A percentile compares a stretch with the other conserved stretches of the same genome.
Conservation (phyloP, 2,113 vertebrate genomes). For the Oophaga pumilio region DNA sequence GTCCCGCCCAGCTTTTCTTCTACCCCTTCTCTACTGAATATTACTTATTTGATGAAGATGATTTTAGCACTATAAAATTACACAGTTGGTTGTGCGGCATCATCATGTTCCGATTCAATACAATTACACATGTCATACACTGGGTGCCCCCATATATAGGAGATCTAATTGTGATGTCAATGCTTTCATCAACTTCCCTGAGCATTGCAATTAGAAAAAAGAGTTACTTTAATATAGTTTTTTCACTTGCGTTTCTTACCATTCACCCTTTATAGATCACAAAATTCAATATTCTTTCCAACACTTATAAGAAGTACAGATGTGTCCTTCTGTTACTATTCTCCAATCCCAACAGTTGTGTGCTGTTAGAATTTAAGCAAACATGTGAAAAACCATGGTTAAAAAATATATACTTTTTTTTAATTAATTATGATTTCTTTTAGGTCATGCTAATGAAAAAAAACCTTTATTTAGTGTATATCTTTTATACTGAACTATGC, state of each 20-base stretch:
- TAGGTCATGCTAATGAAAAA: too few relatives aligned
- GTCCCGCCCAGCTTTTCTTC: slow-evolving; percentile 52
- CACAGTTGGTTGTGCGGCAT: not conserved
- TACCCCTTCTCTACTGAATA: slow-evolving; percentile 28
- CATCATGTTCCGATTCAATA: not conserved
- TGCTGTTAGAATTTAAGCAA: too few relatives aligned
- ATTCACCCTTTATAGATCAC: not conserved
- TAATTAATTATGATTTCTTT: too few relatives aligned
- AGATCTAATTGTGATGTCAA: not conserved
- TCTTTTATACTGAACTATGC: too few relatives aligned
- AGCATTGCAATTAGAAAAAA: not conserved
- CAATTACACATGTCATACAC: not conserved
- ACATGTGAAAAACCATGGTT: too few relatives aligned
- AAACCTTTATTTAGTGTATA: too few relatives aligned
- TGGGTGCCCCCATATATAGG: not conserved
- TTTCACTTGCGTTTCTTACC: not conserved
- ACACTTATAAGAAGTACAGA: not conserved
- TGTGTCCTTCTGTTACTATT: too few relatives aligned
- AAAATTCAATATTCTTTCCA: not conserved
- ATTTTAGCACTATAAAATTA: slow-evolving; percentile 14
- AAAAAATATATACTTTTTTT: too few relatives aligned
- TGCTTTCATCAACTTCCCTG: not conserved
- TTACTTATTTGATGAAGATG: slow-evolving; percentile 1
- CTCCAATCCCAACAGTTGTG: too few relatives aligned
- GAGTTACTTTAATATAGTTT: not conserved